Percentiles rank a stretch among this genome's conserved stretches.
These are phyloP conservation scores for Sebastolobus altivelis DNA, from an alignment of 2,797 vertebrate species.

Conservation along the genomic window DNA sequence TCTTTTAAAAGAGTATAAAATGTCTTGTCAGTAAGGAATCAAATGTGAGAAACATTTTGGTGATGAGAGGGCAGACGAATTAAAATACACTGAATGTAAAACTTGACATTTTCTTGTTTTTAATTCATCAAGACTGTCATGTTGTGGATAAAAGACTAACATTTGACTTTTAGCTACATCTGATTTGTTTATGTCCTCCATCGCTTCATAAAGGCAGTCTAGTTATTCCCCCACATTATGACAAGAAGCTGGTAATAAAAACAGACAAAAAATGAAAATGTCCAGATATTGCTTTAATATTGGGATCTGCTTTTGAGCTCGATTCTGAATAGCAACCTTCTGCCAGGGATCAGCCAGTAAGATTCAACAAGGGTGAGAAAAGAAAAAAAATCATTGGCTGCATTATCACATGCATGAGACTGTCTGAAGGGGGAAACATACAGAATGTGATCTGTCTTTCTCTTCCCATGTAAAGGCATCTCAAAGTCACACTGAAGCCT, in stretches of 20 bases:
- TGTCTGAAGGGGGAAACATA: not conserved
- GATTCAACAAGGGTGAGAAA: not conserved
- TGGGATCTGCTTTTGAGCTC: not conserved
- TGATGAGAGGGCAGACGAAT: constrained; percentile 7
- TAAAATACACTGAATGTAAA: not conserved
- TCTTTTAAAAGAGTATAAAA: constrained; percentile 95
- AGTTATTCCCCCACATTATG: not conserved
- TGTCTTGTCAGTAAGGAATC: constrained; percentile 80
- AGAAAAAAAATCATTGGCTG: not conserved
- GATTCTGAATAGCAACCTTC: not conserved
- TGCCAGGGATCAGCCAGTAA: not conserved
- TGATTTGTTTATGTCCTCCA: not conserved
- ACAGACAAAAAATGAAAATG: constrained; percentile 13
- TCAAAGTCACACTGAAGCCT: not conserved
- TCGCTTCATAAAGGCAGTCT: not conserved
- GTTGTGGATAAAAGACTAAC: not conserved
- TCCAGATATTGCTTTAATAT: constrained; percentile 30
- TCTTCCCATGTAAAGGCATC: not conserved
- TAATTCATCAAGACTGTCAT: not conserved
- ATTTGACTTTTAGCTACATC: constrained; percentile 23
- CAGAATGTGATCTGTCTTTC: not conserved
- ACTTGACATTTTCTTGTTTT: constrained; percentile 1
- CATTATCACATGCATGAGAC: not conserved
- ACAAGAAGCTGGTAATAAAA: not conserved
- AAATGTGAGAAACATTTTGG: constrained; percentile 40